Evolutionary conservation across 2,797 vertebrate genomes (phyloP), one percentile per base, ranked within the genome.

Genomic region (Masticophis lateralis): DNA sequence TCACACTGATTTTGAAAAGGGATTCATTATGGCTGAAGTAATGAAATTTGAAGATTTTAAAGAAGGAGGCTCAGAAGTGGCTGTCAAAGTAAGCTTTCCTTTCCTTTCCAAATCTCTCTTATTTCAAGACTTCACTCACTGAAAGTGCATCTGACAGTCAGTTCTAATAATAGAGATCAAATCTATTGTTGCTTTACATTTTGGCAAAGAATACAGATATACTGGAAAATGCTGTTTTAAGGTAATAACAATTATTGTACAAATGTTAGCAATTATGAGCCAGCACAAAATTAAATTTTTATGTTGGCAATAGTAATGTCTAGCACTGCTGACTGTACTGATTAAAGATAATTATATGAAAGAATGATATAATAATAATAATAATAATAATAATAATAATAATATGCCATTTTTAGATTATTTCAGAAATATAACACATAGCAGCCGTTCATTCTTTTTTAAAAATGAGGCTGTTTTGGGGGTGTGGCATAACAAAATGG

Each of bases 11-110:
- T 99, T 98, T 97, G 98, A 99, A 98, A 99, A 98, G 97, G 99
- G 98, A 98, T 99, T 99, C 98, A 99, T 99, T 99, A 99, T 99
- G 98, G 98, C 98, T 96, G 98, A 98, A 98, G 99, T 99, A 98
- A 99, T 99, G 99, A 99, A 99, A 99, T 99, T 98, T 28, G 98
- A 98, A 97, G 99, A 99, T 98, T 99, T 99, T 98, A 99, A 99
- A 98, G 99, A 99, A 97, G 99, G 98, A 98, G 98, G 98, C 96
- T 98, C 98, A 93, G 98, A 99, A 98, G 98, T 93, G 96, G 98
- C 98, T 96, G 99, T 96, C 94, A 99, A 99, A 98, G 99, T 99
- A 98, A 98, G 96, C 74, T 93, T 94, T 96, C 90, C 92, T 91
- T 93, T 91, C 69, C 18, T 28, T 12, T 56, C 66, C 56, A 69